Conservation (phyloP, 2,113 vertebrate genomes). For the Malurus cyaneus region DNA sequence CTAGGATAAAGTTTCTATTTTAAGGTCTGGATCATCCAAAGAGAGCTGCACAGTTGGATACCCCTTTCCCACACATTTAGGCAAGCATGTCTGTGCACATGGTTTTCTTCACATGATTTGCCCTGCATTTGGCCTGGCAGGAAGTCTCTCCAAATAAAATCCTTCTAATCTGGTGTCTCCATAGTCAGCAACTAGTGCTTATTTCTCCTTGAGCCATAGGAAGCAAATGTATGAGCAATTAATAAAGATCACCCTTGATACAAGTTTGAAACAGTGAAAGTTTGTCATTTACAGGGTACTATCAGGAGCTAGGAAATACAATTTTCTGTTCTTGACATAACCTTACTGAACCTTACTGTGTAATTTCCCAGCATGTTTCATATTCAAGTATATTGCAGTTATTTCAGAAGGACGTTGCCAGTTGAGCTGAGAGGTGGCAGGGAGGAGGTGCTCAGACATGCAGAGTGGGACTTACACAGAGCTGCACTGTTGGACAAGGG, state of each 20-base stretch:
- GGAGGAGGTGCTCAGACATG: not conserved
- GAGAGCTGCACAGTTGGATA: not conserved
- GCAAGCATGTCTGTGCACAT: not conserved
- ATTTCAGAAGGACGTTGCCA: not conserved
- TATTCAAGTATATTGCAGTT: not conserved
- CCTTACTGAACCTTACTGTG: not conserved
- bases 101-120: not conserved
- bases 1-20: constrained; percentile 16
- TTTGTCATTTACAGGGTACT: not conserved
- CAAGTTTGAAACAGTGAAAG: not conserved
- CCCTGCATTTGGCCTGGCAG: not conserved
- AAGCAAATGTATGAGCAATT: not conserved
- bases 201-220: not conserved
- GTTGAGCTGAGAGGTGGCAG: not conserved
- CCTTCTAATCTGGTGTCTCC: not conserved
- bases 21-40: not conserved
- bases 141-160: not conserved
- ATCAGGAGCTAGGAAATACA: not conserved
- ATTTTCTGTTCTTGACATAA: not conserved
- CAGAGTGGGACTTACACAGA: not conserved
- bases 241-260: not conserved
- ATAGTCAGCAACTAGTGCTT: not conserved
- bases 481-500: not conserved
- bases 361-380: not conserved
- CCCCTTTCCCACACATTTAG: not conserved